A percentile compares a stretch with the other conserved stretches of the same genome.
Conservation (phyloP, 2,113 vertebrate species). For the Bos indicus region DNA sequence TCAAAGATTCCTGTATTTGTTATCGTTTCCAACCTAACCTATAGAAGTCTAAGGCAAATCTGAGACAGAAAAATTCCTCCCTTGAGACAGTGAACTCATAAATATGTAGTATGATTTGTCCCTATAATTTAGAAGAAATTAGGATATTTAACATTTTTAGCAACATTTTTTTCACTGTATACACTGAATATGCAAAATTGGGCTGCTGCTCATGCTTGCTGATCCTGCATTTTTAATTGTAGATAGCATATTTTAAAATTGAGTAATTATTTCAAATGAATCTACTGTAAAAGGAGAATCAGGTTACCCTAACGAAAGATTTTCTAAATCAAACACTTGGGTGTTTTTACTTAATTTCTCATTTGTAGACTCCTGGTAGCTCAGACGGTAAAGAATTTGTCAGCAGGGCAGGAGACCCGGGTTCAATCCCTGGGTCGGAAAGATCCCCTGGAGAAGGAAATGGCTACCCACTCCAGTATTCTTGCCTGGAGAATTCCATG, state of each 20-base stretch:
- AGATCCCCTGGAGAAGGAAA: not conserved
- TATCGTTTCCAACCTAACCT: slow-evolving; percentile 51
- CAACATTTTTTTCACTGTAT: slow-evolving; percentile 23
- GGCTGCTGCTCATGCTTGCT: not conserved
- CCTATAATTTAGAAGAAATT: slow-evolving; percentile 50
- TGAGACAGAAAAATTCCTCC: slow-evolving; percentile 37
- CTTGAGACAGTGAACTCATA: slow-evolving; percentile 31
- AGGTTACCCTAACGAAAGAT: not conserved
- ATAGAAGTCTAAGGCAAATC: slow-evolving; percentile 28
- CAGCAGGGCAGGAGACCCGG: not conserved
- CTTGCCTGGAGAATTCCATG: not conserved
- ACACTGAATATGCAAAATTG: slow-evolving; percentile 14
- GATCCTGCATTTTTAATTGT: slow-evolving; percentile 3
- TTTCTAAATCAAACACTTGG: not conserved
- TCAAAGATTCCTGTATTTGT: slow-evolving; percentile 40
- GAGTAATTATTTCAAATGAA: slow-evolving; percentile 39
- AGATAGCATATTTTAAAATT: slow-evolving; percentile 20
- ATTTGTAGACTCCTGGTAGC: not conserved
- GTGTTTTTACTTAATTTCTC: slow-evolving; percentile 17
- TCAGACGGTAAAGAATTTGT: not conserved
- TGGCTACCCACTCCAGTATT: not conserved
- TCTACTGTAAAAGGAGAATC: slow-evolving; percentile 11
- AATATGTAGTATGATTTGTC: slow-evolving; percentile 46
- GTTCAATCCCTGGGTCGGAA: not conserved
- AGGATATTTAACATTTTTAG: slow-evolving; percentile 46